Evolutionary conservation across 2,888 invertebrate species (phyloP).

Genomic region (Drosophila parthenogenetica): DNA sequence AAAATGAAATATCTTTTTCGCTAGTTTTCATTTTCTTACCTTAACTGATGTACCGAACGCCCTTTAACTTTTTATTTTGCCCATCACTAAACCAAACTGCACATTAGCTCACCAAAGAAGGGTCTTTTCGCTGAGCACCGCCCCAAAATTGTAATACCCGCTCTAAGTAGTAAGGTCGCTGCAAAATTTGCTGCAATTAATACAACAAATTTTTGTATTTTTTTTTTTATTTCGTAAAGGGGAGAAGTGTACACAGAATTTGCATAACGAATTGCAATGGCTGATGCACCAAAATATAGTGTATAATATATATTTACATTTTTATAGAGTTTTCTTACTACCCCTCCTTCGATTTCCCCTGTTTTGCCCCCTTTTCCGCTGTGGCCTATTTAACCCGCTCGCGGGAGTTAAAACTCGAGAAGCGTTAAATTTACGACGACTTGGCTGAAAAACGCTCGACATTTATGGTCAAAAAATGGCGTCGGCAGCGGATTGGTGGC

Average conservation of each 20-base stretch:
- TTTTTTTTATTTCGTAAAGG: constrained; percentile 47
- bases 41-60: neutral
- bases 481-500: constrained; percentile 45
- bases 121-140: constrained; percentile 4
- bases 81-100: neutral
- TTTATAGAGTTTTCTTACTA: constrained; percentile 21
- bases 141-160: constrained; percentile 6
- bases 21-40: neutral
- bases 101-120: neutral
- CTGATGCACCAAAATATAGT: constrained; percentile 51
- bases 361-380: neutral
- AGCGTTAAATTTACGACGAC: constrained; percentile 80
- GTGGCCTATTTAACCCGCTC: constrained; percentile 7
- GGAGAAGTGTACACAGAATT: constrained; percentile 52
- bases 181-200: constrained; percentile 34
- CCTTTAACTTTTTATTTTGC: neutral
- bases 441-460: constrained; percentile 51
- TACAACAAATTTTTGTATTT: constrained; percentile 59
- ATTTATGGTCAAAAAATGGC: constrained; percentile 68
- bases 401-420: constrained; percentile 49
- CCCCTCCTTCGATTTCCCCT: neutral
- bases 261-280: constrained; percentile 66
- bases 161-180: neutral
- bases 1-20: neutral
- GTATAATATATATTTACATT: constrained; percentile 75